Base-by-base conservation (phyloP, 2,113 vertebrate genomes). In the Xiphorhynchus elegans region DNA sequence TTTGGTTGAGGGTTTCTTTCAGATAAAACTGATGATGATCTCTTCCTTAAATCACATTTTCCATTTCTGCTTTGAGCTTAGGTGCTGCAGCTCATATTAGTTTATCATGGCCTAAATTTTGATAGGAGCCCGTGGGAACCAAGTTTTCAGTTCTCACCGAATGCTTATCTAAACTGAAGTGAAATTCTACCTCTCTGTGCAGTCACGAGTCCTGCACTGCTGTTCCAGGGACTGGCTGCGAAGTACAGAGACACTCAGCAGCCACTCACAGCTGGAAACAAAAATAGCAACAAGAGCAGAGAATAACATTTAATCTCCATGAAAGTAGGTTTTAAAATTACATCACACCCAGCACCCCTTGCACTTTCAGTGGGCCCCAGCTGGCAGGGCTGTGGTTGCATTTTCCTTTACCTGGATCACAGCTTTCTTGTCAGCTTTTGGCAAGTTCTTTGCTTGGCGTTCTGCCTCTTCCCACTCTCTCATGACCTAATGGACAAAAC, bases 401-500 rank as follows among this genome's bases (percentile, higher is more conserved):
- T 56, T 92, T 62, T 50, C 17, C 23, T 78, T 97, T 97, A 99
- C 99, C 99, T 99, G 99, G 96, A 99, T 99, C 81, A 99, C 99
- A 3, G 99, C 99, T 93, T 99, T 99, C 98, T 99, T 99, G 95
- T 99, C 99, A 0, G 99, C 98, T 56, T 99, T 99, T 24, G 99
- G 99, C 92, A 99, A 98, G 90, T 98, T 99, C 98, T 99, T 99
- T 11, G 99, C 99, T 95, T 99, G 98, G 75, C 98, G 98, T 96
- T 99, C 99, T 3, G 99, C 99, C 78, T 99, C 99, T 77, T 99
- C 99, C 99, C 99, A 99, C 97, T 99, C 99, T 81, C 99, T 99
- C 99, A 99, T 99, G 97, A 99, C 99, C 99, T 99, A 95, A 91
- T 1, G 56, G 90, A 73, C 25, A 93, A 77, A 89, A 76, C 35